Conservation (phyloP, 2,113 vertebrate species). For the Lophura nycthemera region DNA sequence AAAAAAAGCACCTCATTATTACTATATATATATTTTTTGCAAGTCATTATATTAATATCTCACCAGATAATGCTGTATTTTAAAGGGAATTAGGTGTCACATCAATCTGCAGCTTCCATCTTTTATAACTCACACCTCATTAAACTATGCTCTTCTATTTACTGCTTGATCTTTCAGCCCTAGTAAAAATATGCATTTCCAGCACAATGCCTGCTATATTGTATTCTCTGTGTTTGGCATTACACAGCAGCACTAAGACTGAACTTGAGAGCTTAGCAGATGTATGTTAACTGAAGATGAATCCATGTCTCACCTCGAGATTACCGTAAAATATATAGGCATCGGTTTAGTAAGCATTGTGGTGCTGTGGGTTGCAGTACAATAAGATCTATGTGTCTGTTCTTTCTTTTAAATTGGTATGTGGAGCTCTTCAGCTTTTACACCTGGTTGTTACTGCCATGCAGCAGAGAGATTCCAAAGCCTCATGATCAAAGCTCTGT, state of each 20-base stretch:
- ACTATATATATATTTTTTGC: neutral
- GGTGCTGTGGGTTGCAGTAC: neutral
- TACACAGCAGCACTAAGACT: neutral
- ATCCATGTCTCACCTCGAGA: neutral
- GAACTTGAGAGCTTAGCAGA: neutral
- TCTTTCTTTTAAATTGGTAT: constrained; percentile 13
- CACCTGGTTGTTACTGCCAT: neutral
- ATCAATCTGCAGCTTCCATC: neutral
- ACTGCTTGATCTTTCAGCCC: neutral
- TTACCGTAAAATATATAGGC: neutral
- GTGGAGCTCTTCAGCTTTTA: neutral
- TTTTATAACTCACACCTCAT: neutral
- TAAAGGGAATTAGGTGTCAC: neutral
- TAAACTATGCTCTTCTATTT: neutral
- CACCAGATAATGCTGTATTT: neutral
- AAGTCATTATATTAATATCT: neutral
- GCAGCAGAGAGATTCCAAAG: neutral
- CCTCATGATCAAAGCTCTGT: neutral
- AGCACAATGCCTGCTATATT: neutral
- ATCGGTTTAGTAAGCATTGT: neutral
- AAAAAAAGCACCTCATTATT: neutral
- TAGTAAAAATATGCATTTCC: neutral
- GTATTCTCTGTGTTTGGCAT: neutral
- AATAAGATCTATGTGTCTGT: neutral
- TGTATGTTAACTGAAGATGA: neutral